Conservation (phyloP, 2,888 invertebrate genomes). For the Acanthopleura granulata region DNA sequence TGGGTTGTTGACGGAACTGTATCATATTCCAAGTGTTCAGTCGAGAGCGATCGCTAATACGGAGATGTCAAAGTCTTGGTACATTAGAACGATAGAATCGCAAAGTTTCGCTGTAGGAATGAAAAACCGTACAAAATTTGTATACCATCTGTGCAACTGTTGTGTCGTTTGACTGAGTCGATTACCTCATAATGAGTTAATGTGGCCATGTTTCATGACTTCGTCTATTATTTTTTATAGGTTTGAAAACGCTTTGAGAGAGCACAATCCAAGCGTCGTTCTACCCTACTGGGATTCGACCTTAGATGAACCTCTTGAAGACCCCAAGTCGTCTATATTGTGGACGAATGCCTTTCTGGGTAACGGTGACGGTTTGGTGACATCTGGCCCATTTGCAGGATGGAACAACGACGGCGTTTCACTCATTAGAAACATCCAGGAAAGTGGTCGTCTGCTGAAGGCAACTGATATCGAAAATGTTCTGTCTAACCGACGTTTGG, state of each 20-base stretch:
- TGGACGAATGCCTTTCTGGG: slow-evolving; percentile 52
- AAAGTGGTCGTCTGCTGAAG: slow-evolving; percentile 46
- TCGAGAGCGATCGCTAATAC: no score
- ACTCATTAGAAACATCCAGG: slow-evolving; percentile 48
- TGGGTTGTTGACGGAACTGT: no score
- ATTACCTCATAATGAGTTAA: slow-evolving; percentile 32
- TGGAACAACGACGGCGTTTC: slow-evolving; percentile 48
- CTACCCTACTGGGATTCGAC: slow-evolving; percentile 60
- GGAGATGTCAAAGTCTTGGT: no score
- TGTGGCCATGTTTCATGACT: slow-evolving; percentile 30
- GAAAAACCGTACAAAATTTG: no score
- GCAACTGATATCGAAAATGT: slow-evolving; percentile 38
- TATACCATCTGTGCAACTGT: neutral
- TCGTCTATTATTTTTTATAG: slow-evolving; percentile 29
- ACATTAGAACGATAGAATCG: no score
- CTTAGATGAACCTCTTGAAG: slow-evolving; percentile 42
- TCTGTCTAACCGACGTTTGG: slow-evolving; percentile 32
- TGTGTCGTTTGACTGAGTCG: neutral
- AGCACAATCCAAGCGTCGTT: slow-evolving; percentile 48
- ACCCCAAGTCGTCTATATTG: slow-evolving; percentile 45
- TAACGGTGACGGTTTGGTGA: slow-evolving; percentile 47
- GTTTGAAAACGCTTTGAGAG: slow-evolving; percentile 56
- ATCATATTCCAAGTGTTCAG: no score
- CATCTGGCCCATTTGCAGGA: slow-evolving; percentile 51
- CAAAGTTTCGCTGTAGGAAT: no score